Evolutionary conservation across 1,140 invertebrate species (phyloP).

Genomic region (Plectus sambesii): DNA sequence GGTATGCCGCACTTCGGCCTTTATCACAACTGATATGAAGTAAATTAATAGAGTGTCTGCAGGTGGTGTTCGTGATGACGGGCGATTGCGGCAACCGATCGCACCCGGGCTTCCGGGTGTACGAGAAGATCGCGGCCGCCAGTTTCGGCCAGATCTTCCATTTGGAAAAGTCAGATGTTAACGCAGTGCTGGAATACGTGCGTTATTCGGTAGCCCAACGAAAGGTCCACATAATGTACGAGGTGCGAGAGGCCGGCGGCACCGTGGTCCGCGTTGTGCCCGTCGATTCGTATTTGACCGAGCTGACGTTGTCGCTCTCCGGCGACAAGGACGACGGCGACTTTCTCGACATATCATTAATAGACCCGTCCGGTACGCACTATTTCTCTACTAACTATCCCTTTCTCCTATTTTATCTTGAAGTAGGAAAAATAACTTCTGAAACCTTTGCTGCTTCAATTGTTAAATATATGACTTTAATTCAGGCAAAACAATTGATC

Average conservation of each 20-base stretch:
- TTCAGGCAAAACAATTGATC: slow-evolving; percentile 35
- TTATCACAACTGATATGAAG: not conserved
- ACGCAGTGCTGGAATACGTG: slow-evolving; percentile 52
- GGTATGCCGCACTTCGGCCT: too few relatives aligned
- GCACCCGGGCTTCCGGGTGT: slow-evolving; percentile 54
- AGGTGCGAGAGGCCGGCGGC: slow-evolving; percentile 38
- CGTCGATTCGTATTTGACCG: slow-evolving; percentile 34
- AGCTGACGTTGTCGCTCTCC: slow-evolving; percentile 39
- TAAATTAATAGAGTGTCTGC: slow-evolving; percentile 10
- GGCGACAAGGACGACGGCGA: slow-evolving; percentile 42
- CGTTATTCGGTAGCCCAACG: slow-evolving; percentile 33
- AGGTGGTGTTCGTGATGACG: slow-evolving; percentile 65
- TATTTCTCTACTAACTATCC: too few relatives aligned
- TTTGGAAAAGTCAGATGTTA: slow-evolving; percentile 60
- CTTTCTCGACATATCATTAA: slow-evolving; percentile 33
- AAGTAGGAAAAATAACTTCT: too few relatives aligned
- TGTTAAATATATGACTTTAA: too few relatives aligned
- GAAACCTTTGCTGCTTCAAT: slow-evolving; percentile 16
- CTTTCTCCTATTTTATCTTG: too few relatives aligned
- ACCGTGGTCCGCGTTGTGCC: slow-evolving; percentile 21
- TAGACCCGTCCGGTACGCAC: slow-evolving; percentile 36
- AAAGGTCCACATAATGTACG: slow-evolving; percentile 37
- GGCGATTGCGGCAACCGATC: slow-evolving; percentile 57
- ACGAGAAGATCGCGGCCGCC: slow-evolving; percentile 60
- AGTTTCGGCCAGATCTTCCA: slow-evolving; percentile 64